Evolutionary conservation across 2,113 vertebrate genomes (phyloP).

Genomic region (Cyanoliseus patagonus): DNA sequence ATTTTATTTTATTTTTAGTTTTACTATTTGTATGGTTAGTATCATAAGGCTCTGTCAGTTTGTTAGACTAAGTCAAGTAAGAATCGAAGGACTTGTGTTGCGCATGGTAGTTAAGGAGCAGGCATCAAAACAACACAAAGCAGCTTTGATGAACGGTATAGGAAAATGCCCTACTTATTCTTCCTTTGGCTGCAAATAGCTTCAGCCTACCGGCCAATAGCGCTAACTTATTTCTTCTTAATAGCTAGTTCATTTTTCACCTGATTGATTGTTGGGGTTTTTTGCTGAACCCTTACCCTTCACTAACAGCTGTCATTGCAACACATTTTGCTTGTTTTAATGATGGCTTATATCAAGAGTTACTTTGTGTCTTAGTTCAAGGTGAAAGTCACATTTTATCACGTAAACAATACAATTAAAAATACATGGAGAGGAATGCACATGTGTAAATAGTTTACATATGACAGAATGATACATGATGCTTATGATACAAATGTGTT

Average conservation of each 20-base stretch:
- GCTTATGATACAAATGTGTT: background rate
- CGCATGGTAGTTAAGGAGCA: background rate
- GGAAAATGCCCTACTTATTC: background rate
- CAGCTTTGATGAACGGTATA: background rate
- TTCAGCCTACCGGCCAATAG: background rate
- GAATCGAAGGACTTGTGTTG: background rate
- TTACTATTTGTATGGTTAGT: background rate
- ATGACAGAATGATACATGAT: background rate
- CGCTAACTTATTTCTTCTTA: conserved; percentile 2
- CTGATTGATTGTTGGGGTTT: conserved; percentile 33
- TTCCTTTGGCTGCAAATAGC: background rate
- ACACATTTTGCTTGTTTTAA: conserved; percentile 20
- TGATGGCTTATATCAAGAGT: conserved; percentile 17
- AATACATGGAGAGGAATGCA: background rate
- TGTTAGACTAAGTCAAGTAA: background rate
- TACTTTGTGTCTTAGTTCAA: conserved; percentile 20
- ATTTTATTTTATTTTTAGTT: background rate
- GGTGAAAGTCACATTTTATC: conserved; percentile 3
- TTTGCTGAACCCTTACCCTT: conserved; percentile 18
- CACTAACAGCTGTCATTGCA: background rate
- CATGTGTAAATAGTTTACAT: background rate
- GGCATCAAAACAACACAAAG: background rate
- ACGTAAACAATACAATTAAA: conserved; percentile 50
- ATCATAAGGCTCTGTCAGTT: background rate
- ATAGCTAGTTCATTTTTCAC: conserved; percentile 50